These are phyloP conservation scores for Scelioninae gen. 2 DNA, from an alignment of 2,888 invertebrate genomes.

Conservation along the genomic window DNA sequence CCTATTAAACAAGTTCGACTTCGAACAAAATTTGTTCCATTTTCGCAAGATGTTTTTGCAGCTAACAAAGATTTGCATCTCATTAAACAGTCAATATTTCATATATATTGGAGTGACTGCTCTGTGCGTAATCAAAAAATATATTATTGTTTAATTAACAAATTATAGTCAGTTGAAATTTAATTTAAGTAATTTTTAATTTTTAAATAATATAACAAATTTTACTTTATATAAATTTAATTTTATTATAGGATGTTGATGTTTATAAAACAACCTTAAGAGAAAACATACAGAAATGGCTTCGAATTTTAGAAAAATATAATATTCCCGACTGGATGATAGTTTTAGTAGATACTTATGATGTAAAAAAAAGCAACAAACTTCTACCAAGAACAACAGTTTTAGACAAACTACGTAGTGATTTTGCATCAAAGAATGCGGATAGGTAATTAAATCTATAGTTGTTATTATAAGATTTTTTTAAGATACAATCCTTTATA, in stretches of 20 bases:
- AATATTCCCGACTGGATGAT: constrained; percentile 95
- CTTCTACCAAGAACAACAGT: constrained; percentile 94
- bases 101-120: constrained; percentile 97
- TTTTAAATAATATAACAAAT: background rate
- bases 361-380: constrained; percentile 93
- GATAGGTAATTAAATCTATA: too few species aligned
- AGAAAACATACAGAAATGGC: constrained; percentile 93
- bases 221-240: background rate
- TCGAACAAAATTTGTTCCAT: constrained; percentile 88
- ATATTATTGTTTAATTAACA: too few species aligned
- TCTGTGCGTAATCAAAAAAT: constrained; percentile 80
- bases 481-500: too few species aligned
- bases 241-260: constrained; percentile 87
- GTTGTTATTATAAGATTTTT: too few species aligned
- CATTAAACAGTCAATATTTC: constrained; percentile 91
- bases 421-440: constrained; percentile 93
- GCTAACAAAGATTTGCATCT: constrained; percentile 86
- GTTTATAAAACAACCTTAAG: constrained; percentile 90
- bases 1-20: constrained; percentile 90
- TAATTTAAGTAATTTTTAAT: background rate
- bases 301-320: constrained; percentile 84
- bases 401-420: constrained; percentile 93
- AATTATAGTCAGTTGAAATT: too few species aligned
- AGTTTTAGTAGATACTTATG: constrained; percentile 93
- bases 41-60: constrained; percentile 84